phyloP scores from a whole-genome alignment of 2,888 invertebrate genomes.

The Parnassius glacialis region DNA sequence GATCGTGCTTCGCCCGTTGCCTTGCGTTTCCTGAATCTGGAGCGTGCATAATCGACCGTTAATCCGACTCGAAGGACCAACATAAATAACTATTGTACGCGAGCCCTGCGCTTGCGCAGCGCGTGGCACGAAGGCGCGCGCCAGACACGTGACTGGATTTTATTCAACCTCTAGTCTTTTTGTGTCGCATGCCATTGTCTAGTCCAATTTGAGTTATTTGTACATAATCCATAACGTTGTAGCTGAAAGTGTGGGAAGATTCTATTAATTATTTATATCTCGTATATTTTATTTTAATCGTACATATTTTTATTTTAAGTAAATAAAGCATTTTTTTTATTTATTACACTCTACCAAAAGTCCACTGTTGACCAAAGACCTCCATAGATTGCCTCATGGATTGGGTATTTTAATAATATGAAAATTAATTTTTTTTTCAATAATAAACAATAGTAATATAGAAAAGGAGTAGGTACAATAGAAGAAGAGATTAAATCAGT shows the following conservation, averaged over 20 bases:
- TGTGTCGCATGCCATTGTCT: slow-evolving; percentile 51
- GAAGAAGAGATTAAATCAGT: no score
- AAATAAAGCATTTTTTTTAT: no score
- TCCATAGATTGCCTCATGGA: no score
- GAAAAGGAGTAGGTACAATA: no score
- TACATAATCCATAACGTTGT: background rate
- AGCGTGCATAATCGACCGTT: slow-evolving; percentile 77
- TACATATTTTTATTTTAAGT: no score
- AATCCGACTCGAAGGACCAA: slow-evolving; percentile 67
- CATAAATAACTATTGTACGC: slow-evolving; percentile 52
- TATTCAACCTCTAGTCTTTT: slow-evolving; percentile 62
- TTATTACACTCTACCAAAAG: no score
- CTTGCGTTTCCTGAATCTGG: slow-evolving; percentile 70
- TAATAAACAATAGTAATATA: no score
- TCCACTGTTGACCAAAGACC: no score
- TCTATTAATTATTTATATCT: background rate
- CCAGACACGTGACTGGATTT: slow-evolving; percentile 72
- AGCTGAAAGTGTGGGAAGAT: slow-evolving; percentile 1
- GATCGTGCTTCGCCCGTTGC: slow-evolving; percentile 58
- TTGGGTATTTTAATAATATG: no score
- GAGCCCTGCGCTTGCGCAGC: slow-evolving; percentile 52
- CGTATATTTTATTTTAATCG: no score
- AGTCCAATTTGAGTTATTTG: slow-evolving; percentile 29
- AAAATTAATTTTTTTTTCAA: no score
- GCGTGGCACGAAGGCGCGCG: slow-evolving; percentile 70